A percentile compares a stretch with the other conserved stretches of the same genome.
Evolutionary conservation across 1,140 invertebrate genomes (phyloP).

Genomic region (Drosophila pandora): DNA sequence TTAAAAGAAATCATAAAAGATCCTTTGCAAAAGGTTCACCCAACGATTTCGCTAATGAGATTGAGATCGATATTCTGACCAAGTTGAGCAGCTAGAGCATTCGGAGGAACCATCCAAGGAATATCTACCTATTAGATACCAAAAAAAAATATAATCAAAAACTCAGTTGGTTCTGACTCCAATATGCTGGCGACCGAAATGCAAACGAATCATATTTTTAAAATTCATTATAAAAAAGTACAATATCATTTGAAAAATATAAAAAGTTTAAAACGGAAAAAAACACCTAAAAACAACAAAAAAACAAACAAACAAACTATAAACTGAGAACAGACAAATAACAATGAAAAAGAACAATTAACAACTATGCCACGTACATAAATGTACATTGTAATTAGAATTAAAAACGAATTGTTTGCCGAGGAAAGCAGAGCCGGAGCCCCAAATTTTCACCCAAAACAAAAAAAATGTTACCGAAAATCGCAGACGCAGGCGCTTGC

Average conservation of each 20-base stretch:
- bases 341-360: conserved; percentile 30
- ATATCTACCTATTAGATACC: conserved; percentile 35
- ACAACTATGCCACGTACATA: conserved; percentile 48
- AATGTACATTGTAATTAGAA: conserved; percentile 47
- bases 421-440: conserved; percentile 24
- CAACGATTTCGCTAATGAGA: conserved; percentile 33
- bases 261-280: conserved; percentile 31
- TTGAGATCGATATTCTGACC: conserved; percentile 37
- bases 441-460: conserved; percentile 6
- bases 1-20: conserved; percentile 43
- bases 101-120: conserved; percentile 29
- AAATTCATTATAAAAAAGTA: conserved; percentile 35
- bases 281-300: conserved; percentile 18
- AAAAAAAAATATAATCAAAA: conserved; percentile 31
- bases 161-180: conserved; percentile 38
- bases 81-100: conserved; percentile 36
- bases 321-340: conserved; percentile 41
- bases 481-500: conserved; percentile 59
- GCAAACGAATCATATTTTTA: conserved; percentile 68
- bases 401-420: conserved; percentile 37
- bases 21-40: conserved; percentile 34
- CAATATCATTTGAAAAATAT: conserved; percentile 27
- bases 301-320: conserved; percentile 18
- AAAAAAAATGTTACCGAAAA: conserved; percentile 32
- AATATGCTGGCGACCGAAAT: conserved; percentile 58